Percentiles rank a stretch among this genome's conserved stretches.
These are phyloP conservation scores for Empis stercorea DNA, from an alignment of 2,888 invertebrate species.

Conservation along the genomic window DNA sequence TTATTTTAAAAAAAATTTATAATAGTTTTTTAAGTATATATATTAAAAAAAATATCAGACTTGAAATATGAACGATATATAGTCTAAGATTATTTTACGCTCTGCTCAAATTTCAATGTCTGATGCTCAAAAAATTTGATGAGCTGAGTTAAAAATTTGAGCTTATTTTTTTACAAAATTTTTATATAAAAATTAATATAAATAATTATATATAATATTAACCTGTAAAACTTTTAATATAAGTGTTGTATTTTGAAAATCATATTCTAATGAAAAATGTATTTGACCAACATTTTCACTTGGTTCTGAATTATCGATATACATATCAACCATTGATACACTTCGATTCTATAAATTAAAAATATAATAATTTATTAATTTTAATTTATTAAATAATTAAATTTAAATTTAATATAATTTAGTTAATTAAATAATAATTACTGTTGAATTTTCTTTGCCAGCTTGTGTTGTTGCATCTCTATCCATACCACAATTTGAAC, in stretches of 20 bases:
- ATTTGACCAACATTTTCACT: slow-evolving; percentile 91
- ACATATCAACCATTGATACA: slow-evolving; percentile 86
- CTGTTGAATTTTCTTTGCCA: slow-evolving; percentile 20
- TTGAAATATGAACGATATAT: too few relatives aligned
- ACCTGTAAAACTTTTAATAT: slow-evolving; percentile 85
- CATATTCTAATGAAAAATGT: slow-evolving; percentile 85
- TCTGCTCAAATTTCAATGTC: too few relatives aligned
- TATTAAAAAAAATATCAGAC: too few relatives aligned
- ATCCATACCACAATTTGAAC: slow-evolving; percentile 46
- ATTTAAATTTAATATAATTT: too few relatives aligned
- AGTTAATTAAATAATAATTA: slow-evolving; percentile 11
- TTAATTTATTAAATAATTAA: too few relatives aligned
- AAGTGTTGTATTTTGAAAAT: slow-evolving; percentile 84
- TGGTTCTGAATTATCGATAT: slow-evolving; percentile 85
- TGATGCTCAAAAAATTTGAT: too few relatives aligned
- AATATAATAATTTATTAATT: background rate
- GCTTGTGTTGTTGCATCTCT: slow-evolving; percentile 20
- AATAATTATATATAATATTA: too few relatives aligned
- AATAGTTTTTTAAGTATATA: background rate
- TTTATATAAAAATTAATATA: too few relatives aligned
- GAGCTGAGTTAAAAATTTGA: too few relatives aligned
- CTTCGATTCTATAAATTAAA: slow-evolving; percentile 60
- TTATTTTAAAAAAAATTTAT: slow-evolving; percentile 10
- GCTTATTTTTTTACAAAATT: too few relatives aligned
- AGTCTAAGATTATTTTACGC: too few relatives aligned